These are phyloP conservation scores for Tipula helvola DNA, from an alignment of 2,888 invertebrate species.

Conservation along the genomic window DNA sequence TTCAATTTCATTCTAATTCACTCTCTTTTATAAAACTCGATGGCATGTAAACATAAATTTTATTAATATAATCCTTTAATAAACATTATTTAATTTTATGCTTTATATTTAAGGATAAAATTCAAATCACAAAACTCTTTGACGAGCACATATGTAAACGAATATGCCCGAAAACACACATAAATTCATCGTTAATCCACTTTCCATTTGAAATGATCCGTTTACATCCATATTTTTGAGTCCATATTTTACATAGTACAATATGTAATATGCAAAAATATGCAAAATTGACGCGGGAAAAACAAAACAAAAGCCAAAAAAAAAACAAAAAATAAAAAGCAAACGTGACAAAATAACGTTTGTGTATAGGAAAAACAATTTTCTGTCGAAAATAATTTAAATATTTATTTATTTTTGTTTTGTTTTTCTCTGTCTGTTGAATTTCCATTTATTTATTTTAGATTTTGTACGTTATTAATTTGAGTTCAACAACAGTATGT, in stretches of 20 bases:
- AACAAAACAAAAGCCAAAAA: not conserved
- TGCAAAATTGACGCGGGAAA: not conserved
- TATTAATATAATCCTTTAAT: not conserved
- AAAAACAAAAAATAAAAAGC: not conserved
- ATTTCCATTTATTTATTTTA: not conserved
- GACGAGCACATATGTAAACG: not conserved
- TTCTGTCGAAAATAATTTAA: not conserved
- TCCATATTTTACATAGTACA: not conserved
- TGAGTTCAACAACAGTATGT: not conserved
- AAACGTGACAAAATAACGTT: not conserved
- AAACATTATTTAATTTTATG: not conserved
- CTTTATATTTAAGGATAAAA: not conserved
- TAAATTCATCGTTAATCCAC: not conserved
- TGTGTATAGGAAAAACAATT: not conserved
- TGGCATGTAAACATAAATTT: not conserved
- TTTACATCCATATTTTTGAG: not conserved
- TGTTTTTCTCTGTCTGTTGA: not conserved
- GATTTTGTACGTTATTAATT: not conserved
- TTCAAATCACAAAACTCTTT: not conserved
- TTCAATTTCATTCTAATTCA: not conserved
- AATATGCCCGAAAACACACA: not conserved
- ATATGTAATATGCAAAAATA: not conserved
- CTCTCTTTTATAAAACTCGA: not conserved
- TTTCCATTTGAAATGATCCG: not conserved
- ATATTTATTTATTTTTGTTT: not conserved